Base-by-base conservation (phyloP, 2,888 invertebrate species). In the Thecocarcelia acutangulata region DNA sequence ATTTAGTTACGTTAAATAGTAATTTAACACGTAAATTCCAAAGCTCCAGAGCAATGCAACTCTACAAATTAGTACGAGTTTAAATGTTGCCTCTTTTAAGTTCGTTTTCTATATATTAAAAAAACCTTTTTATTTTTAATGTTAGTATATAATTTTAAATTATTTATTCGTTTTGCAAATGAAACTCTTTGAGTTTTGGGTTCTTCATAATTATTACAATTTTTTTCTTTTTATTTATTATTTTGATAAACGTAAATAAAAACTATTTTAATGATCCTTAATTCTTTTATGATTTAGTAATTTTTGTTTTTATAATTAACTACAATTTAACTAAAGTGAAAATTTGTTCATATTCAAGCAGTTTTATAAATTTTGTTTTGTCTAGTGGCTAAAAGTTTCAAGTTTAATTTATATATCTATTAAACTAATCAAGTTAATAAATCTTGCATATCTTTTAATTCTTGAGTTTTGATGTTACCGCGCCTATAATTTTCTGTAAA, bases 121-220 rank as follows among this genome's bases (percentile, higher is more conserved):
- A 33, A 33, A 33, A 9, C 8, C 4, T 33, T 33, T 3, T 33
- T 33, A 33, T 33, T 33, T 8, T 33, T 33, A 24, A 33, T 33
- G 5, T 33, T 9, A 33, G 33, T 33, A 33, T 33, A 8, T 33
- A 33, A 33, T 56, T 69, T 54, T 73, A 28, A 15, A 56, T 69
- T 75, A 37, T 69, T 72, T 74, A 81, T 85, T 86, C 87, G 87
- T 87, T n/a, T 88, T 85, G 85, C 86, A 87, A 85, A 85, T 89
- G 87, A 87, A 89, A 89, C 88, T 88, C 85, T 84, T 85, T 79
- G 80, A 83, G 84, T 81, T 80, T 74, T 80, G 54, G 12, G 17
- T 50, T 61, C 56, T 44, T 75, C 56, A n/a, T n/a, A n/a, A 44
- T 40, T n/a, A 61, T 78, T 48, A 37, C 17, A 54, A 58, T 33